A percentile compares a stretch with the other conserved stretches of the same genome.
phyloP scores from a whole-genome alignment of 2,797 vertebrate species.

The Sus cebifrons region DNA sequence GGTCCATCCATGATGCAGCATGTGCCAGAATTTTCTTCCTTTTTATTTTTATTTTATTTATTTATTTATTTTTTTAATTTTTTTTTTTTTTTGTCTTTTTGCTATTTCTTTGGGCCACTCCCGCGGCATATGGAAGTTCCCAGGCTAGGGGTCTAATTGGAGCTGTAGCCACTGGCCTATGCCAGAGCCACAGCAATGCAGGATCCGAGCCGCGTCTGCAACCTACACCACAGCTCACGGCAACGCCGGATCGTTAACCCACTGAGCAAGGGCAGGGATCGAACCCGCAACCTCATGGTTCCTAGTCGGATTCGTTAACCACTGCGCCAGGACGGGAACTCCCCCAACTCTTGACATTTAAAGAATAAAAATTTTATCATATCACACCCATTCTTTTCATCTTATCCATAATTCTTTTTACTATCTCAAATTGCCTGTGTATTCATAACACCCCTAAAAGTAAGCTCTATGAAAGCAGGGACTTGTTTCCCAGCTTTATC shows the following conservation, averaged over 20 bases:
- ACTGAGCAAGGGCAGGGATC: too few relatives aligned
- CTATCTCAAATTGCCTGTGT: neutral
- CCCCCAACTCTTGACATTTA: neutral
- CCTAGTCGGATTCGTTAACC: too few relatives aligned
- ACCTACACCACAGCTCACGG: too few relatives aligned
- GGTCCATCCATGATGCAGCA: neutral
- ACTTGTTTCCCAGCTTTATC: neutral
- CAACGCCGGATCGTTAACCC: too few relatives aligned
- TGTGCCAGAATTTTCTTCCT: neutral
- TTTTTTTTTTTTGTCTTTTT: neutral
- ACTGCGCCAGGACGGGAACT: too few relatives aligned
- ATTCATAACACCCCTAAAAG: neutral
- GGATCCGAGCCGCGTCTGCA: too few relatives aligned
- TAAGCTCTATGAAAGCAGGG: neutral
- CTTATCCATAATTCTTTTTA: neutral
- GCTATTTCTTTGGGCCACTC: too few relatives aligned
- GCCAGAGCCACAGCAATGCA: too few relatives aligned
- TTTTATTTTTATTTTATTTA: neutral
- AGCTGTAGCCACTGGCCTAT: too few relatives aligned
- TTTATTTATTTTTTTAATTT: neutral
- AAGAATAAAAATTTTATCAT: neutral
- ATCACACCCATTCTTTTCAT: neutral
- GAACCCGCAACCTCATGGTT: too few relatives aligned
- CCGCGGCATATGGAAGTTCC: too few relatives aligned
- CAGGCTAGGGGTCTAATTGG: too few relatives aligned